phyloP scores from a whole-genome alignment of 2,113 vertebrate species.

The Xenus cinereus region DNA sequence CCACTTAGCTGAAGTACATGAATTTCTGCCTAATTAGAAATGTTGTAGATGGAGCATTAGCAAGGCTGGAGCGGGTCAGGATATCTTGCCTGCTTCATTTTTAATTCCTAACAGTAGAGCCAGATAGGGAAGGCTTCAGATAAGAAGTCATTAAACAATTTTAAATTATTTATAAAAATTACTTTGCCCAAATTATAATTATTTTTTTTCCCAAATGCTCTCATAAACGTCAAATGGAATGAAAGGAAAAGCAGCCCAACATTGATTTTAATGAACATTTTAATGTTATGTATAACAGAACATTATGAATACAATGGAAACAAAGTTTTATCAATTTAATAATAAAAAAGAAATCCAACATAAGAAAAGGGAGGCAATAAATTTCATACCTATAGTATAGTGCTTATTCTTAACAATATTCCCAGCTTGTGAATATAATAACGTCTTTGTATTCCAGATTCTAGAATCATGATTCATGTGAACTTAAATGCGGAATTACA shows the following conservation, averaged over 20 bases:
- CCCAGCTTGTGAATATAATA: conserved; percentile 74
- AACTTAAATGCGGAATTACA: conserved; percentile 76
- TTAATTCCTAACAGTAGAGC: conserved; percentile 78
- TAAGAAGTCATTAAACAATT: conserved; percentile 84
- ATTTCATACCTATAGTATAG: conserved; percentile 86
- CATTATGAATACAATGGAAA: conserved; percentile 90
- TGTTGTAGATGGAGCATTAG: conserved; percentile 84
- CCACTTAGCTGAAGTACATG: conserved; percentile 86
- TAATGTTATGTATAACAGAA: conserved; percentile 96
- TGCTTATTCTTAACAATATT: conserved; percentile 87
- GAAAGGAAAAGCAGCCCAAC: conserved; percentile 77
- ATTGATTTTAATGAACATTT: conserved; percentile 92
- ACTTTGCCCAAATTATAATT: conserved; percentile 86
- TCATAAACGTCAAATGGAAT: conserved; percentile 78
- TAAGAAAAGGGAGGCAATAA: conserved; percentile 79
- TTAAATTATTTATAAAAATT: conserved; percentile 90
- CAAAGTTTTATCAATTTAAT: conserved; percentile 84
- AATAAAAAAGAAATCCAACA: conserved; percentile 79
- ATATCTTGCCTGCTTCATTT: conserved; percentile 81
- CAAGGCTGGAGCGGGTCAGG: conserved; percentile 79
- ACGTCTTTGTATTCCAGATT: conserved; percentile 77
- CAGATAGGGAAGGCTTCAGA: conserved; percentile 79
- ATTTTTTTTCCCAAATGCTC: conserved; percentile 78
- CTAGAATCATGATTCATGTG: conserved; percentile 76
- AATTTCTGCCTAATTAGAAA: conserved; percentile 87